Evolutionary conservation across 2,797 vertebrate species (phyloP).

Genomic region (Babyrousa celebensis): DNA sequence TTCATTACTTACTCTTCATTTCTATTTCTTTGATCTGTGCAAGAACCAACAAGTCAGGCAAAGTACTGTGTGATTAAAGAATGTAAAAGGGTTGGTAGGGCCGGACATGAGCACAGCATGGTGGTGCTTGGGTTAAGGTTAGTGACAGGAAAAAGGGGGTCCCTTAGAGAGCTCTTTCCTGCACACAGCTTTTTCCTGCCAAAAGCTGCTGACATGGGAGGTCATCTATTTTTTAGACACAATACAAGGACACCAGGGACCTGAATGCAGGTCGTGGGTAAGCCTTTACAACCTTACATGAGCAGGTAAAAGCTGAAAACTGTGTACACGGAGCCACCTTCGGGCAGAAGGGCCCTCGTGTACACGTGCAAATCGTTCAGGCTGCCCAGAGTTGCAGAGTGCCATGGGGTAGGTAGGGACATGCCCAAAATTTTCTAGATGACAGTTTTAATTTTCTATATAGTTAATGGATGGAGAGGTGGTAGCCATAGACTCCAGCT

Average conservation of each 20-base stretch:
- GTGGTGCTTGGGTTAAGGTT: too few relatives aligned
- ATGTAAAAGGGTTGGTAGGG: too few relatives aligned
- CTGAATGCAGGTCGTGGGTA: rapidly evolving
- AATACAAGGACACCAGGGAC: not conserved
- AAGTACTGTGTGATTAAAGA: too few relatives aligned
- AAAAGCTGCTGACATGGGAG: not conserved
- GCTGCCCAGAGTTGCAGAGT: too few relatives aligned
- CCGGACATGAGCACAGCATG: too few relatives aligned
- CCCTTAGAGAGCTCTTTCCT: too few relatives aligned
- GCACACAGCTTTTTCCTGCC: too few relatives aligned
- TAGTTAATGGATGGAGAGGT: not conserved
- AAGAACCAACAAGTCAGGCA: too few relatives aligned
- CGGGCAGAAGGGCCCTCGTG: not conserved
- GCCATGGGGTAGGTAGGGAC: rapidly evolving
- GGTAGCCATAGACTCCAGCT: not conserved
- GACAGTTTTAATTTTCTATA: not conserved
- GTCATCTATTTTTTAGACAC: not conserved
- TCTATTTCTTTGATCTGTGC: too few relatives aligned
- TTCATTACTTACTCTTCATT: too few relatives aligned
- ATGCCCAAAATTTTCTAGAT: not conserved
- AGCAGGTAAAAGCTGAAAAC: too few relatives aligned
- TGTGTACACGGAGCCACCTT: rapidly evolving
- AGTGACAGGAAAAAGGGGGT: too few relatives aligned
- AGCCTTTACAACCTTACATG: not conserved
- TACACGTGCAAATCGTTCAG: not conserved